These are phyloP conservation scores for Galendromus occidentalis DNA, from an alignment of 1,140 invertebrate genomes.

Conservation along the genomic window DNA sequence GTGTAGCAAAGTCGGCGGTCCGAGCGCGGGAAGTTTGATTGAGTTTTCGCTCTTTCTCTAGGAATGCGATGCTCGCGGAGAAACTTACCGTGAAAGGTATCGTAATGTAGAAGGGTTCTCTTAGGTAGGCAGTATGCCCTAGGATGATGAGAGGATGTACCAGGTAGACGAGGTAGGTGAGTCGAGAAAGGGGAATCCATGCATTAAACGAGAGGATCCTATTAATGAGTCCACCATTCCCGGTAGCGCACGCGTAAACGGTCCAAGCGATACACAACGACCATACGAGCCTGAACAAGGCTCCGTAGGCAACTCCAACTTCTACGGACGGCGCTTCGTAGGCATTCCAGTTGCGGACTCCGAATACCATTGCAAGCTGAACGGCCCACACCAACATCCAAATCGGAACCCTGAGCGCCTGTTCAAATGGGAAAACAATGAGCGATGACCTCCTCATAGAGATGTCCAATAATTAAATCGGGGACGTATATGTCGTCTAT, in stretches of 20 bases:
- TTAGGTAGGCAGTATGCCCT: not conserved
- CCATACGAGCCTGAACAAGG: slow-evolving; percentile 27
- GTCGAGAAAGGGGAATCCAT: slow-evolving; percentile 13
- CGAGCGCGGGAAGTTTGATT: too few relatives aligned
- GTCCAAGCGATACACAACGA: slow-evolving; percentile 29
- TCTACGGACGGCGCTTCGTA: not conserved
- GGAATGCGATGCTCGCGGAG: not conserved
- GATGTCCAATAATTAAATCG: too few relatives aligned
- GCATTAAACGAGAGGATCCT: slow-evolving; percentile 14
- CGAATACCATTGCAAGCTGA: not conserved
- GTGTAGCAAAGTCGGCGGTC: too few relatives aligned
- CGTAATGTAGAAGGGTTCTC: slow-evolving; percentile 3
- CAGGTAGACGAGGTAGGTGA: slow-evolving; percentile 18
- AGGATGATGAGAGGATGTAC: slow-evolving; percentile 18
- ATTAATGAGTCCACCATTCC: slow-evolving; percentile 18
- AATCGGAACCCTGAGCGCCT: not conserved
- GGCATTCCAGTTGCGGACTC: not conserved
- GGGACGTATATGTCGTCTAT: too few relatives aligned
- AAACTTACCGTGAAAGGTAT: not conserved
- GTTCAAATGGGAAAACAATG: too few relatives aligned
- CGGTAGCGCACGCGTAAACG: slow-evolving; percentile 30
- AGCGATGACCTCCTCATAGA: too few relatives aligned
- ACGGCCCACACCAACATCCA: not conserved
- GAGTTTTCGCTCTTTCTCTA: too few relatives aligned
- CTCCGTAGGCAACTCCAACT: slow-evolving; percentile 22